These are phyloP conservation scores for Epinephelus awoara DNA, from an alignment of 2,797 vertebrate genomes.

Conservation along the genomic window DNA sequence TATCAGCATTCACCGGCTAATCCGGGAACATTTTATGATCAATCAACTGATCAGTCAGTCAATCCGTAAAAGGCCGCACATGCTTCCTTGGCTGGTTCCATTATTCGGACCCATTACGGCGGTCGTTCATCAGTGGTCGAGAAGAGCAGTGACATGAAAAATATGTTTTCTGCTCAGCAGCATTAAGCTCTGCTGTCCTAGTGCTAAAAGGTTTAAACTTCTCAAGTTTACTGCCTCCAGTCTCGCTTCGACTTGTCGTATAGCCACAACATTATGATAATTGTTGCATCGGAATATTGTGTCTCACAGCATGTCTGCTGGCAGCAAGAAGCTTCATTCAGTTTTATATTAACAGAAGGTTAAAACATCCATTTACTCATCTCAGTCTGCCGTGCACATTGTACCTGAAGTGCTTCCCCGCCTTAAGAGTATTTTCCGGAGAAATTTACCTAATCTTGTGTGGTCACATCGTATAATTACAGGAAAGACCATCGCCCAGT, in stretches of 20 bases:
- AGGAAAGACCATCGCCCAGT: slow-evolving; percentile 19
- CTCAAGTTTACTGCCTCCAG: slow-evolving; percentile 21
- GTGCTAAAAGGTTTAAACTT: slow-evolving; percentile 26
- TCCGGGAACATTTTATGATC: slow-evolving; percentile 16
- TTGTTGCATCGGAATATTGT: slow-evolving; percentile 52
- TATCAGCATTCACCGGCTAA: neutral
- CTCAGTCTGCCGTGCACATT: slow-evolving; percentile 15
- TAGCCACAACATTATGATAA: slow-evolving; percentile 59
- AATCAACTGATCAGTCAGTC: slow-evolving; percentile 32
- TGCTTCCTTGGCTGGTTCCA: neutral
- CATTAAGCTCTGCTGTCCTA: slow-evolving; percentile 35
- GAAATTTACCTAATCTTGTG: slow-evolving; percentile 29
- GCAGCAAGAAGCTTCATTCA: slow-evolving; percentile 38
- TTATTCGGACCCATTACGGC: slow-evolving; percentile 29
- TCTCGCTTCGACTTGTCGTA: slow-evolving; percentile 20
- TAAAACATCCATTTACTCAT: slow-evolving; percentile 29
- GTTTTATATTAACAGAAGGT: slow-evolving; percentile 57
- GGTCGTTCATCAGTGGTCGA: slow-evolving; percentile 38
- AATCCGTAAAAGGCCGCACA: neutral
- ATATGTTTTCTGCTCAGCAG: slow-evolving; percentile 33
- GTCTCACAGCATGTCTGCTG: slow-evolving; percentile 48
- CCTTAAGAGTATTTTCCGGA: slow-evolving; percentile 4
- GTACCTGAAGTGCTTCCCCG: slow-evolving; percentile 33
- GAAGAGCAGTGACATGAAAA: slow-evolving; percentile 21
- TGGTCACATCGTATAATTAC: slow-evolving; percentile 37